Evolutionary conservation across 2,888 invertebrate genomes (phyloP).

Genomic region (Diadegma fenestrale): DNA sequence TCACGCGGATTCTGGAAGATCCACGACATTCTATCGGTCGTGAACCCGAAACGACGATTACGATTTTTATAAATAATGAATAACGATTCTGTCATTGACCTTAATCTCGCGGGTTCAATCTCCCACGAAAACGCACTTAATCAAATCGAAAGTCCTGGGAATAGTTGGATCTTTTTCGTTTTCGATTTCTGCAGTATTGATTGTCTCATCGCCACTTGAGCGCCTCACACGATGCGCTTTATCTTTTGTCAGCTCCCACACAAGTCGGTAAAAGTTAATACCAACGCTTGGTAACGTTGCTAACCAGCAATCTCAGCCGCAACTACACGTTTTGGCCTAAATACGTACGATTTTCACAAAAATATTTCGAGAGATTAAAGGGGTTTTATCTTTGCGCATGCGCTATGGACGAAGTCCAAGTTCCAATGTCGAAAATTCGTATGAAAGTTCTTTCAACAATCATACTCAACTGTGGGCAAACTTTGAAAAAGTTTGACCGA

Average conservation of each 20-base stretch:
- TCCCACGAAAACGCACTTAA: neutral
- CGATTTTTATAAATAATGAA: neutral
- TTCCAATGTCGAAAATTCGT: no score
- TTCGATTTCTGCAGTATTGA: neutral
- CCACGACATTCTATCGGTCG: neutral
- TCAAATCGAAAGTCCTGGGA: neutral
- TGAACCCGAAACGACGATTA: neutral
- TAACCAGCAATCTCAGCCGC: neutral
- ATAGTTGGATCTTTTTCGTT: neutral
- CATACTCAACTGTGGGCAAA: no score
- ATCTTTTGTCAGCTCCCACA: neutral
- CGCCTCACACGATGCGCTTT: neutral
- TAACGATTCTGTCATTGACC: neutral
- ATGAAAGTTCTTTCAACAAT: no score
- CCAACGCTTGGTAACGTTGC: neutral
- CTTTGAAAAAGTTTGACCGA: no score
- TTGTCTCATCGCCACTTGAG: neutral
- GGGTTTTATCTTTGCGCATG: no score
- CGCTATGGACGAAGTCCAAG: no score
- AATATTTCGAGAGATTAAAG: neutral
- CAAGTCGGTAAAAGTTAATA: neutral
- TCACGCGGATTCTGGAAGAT: neutral
- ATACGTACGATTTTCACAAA: neutral
- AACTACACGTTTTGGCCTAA: neutral
- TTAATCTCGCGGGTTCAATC: neutral